Evolutionary conservation across 2,797 vertebrate species (phyloP).

Genomic region (Rhinogobio ventralis): DNA sequence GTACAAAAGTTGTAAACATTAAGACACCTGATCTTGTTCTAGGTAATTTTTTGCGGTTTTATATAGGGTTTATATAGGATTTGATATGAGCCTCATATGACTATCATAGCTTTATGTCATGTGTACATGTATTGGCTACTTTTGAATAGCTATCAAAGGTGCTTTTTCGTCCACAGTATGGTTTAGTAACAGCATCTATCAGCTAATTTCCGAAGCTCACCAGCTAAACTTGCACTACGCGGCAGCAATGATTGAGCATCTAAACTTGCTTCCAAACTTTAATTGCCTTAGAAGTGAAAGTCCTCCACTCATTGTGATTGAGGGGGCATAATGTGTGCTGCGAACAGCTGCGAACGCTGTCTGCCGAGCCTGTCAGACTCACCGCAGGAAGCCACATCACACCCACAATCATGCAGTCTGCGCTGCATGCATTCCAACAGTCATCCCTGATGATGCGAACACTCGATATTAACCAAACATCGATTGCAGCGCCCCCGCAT

Average conservation of each 20-base stretch:
- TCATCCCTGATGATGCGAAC: conserved; percentile 26
- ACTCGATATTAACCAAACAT: conserved; percentile 26
- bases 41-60: not conserved
- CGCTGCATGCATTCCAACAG: conserved; percentile 11
- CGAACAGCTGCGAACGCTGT: conserved; percentile 25
- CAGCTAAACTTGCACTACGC: not conserved
- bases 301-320: conserved; percentile 23
- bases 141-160: not conserved
- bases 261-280: conserved; percentile 29
- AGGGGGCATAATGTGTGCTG: conserved; percentile 25
- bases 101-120: not conserved
- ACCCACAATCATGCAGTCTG: conserved; percentile 32
- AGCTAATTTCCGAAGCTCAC: not conserved
- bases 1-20: not conserved
- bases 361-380: conserved; percentile 26
- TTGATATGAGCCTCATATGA: not conserved
- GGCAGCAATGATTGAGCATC: conserved; percentile 21
- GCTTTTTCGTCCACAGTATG: not conserved
- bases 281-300: conserved; percentile 30
- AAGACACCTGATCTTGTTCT: not conserved
- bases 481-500: not conserved
- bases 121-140: not conserved
- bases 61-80: not conserved
- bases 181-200: not conserved
- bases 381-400: conserved; percentile 33